Percentiles rank a stretch among this genome's conserved stretches.
Evolutionary conservation across 2,888 invertebrate genomes (phyloP).

Genomic region (Drosophila melanosoma): DNA sequence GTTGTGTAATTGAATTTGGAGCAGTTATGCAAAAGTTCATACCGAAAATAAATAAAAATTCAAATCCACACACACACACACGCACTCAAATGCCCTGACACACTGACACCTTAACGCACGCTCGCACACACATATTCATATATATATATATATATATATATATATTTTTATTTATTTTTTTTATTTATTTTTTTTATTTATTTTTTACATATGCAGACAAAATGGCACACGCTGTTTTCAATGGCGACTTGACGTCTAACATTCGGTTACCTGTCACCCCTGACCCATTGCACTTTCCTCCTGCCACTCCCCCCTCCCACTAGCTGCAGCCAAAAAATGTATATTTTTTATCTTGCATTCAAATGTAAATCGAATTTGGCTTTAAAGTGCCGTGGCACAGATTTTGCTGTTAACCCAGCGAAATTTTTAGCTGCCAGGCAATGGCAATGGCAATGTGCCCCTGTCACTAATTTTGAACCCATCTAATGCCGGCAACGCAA

Average conservation of each 20-base stretch:
- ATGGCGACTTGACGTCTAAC: constrained; percentile 62
- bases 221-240: constrained; percentile 21
- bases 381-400: constrained; percentile 66
- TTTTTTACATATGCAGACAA: constrained; percentile 3
- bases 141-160: not conserved
- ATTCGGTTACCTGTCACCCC: constrained; percentile 37
- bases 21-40: constrained; percentile 71
- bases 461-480: constrained; percentile 50
- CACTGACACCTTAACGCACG: constrained; percentile 38
- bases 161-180: not conserved
- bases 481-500: constrained; percentile 36
- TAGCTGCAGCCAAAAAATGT: constrained; percentile 47
- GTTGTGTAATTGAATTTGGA: constrained; percentile 48
- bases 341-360: constrained; percentile 69
- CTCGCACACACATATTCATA: not conserved
- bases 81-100: constrained; percentile 11
- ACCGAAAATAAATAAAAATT: constrained; percentile 69
- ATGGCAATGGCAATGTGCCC: not conserved
- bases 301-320: not conserved
- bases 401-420: constrained; percentile 57
- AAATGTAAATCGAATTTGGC: constrained; percentile 74
- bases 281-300: constrained; percentile 19
- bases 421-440: constrained; percentile 37
- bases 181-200: no score
- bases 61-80: constrained; percentile 45